Base-by-base conservation (phyloP, 2,113 vertebrate species). In the Urocynchramus pylzowi region DNA sequence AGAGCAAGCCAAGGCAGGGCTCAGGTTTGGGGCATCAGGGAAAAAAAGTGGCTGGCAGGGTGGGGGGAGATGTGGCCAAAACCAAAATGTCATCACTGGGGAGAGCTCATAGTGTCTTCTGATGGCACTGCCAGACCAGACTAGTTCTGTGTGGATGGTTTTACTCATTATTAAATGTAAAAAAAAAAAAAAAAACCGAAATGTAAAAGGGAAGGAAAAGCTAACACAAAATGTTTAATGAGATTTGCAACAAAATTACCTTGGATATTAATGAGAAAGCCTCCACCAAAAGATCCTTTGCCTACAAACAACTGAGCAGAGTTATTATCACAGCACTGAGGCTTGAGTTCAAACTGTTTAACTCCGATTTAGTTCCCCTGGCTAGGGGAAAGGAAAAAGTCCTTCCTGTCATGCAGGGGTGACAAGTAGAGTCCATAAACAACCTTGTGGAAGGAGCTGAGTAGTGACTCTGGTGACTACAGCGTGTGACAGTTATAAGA, bases 11-110 rank as follows among this genome's bases (percentile, higher is more conserved):
- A 45, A 31, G 35, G 75, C 64, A 17, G 13, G 35, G 56, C 28
- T 93, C 4, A 6, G 2, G 1, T 52, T 30, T 73, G 49, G 41
- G 35, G 23, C 6, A 27, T 0, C 2, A 13, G 7, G 27, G 26
- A 42, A 9, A 42, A 9, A 0, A 3, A 73, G 68, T 0, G 1
- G 13, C 26, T 73, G 77, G 20, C 12, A 6, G 39, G 28, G 16
- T 11, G 11, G 17, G 41, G 54, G 35, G 33, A 54, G 47, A 90
- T 24, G 10, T 33, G 33, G 57, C 4, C 42, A 52, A 78, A 47
- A 85, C 4, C 3, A 0, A 73, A 90, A 13, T 2, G 11, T 11
- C 0, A 1, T 26, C 9, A 3, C 4, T 10, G 22, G 31, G 49
- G 54, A 61, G 63, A 69, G 15, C 26, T 69, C 35, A 39, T 3